Evolutionary conservation across 2,797 vertebrate species (phyloP), one percentile per base, ranked within the genome.

Genomic region (Malacoctenus gilli): DNA sequence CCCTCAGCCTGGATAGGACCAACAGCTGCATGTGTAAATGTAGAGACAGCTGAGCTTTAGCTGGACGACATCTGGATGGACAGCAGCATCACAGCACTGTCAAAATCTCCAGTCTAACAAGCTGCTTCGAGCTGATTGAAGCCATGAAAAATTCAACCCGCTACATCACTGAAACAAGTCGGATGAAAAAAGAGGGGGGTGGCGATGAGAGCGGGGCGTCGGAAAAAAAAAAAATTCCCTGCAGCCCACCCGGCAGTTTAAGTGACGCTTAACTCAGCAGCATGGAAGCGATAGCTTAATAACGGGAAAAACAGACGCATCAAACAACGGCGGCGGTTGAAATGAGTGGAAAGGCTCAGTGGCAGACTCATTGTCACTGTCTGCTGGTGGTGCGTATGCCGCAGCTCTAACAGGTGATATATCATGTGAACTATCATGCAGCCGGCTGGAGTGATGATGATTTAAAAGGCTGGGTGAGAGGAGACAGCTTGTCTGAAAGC

Each of bases 391-490:
- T 53, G 55, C 43, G 51, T 59, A 55, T 40, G 67, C 59, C 31
- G 72, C 59, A 23, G 60, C 74, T 85, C 80, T 57, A 82, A 84
- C 85, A 83, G 79, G 77, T 83, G 68, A 84, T 81, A 85, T 74
- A 85, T 88, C 87, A 85, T 75, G 79, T 68, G 79, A 84, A 79
- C 71, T 57, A 82, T 83, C 83, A 72, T 61, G 48, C 77, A 79
- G 85, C 80, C 58, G 65, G 85, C 75, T 51, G 46, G 72, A 80
- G 84, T 83, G 87, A 89, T 87, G 86, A 87, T 89, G 88, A 89
- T 90, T 91, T 91, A 91, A 91, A 91, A 89, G 84, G 85, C 80
- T 85, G 0, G 68, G 67, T 58, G 77, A 76, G 71, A 72, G 84
- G 83, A 87, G 85, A 86, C 85, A 83, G 85, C 75, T 79, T 78